A percentile compares a stretch with the other conserved stretches of the same genome.
phyloP scores from a whole-genome alignment of 1,140 invertebrate genomes.

The Penaeus indicus region DNA sequence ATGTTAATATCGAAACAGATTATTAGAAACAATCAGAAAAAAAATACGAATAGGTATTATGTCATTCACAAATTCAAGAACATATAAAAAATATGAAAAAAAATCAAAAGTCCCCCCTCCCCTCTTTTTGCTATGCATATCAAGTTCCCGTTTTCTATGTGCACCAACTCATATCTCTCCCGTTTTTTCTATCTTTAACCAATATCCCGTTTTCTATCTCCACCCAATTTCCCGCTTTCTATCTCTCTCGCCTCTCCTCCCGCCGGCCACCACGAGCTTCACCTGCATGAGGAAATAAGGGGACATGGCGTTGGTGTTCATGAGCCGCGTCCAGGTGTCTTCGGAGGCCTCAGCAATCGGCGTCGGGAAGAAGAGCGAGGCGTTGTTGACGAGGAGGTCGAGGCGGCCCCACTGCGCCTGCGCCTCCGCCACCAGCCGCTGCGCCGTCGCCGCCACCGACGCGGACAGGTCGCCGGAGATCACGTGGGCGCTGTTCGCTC shows the following conservation, averaged over 20 bases:
- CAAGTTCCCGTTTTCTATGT: too few species aligned
- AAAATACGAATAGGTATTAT: too few species aligned
- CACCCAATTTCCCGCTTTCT: too few species aligned
- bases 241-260: too few species aligned
- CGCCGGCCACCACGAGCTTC: neutral
- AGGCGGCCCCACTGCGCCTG: neutral
- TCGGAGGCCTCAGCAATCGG: neutral
- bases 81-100: too few species aligned
- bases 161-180: too few species aligned
- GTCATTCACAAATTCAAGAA: too few species aligned
- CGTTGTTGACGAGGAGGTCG: constrained; percentile 35
- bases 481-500: neutral
- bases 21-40: neutral
- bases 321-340: neutral
- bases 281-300: constrained; percentile 30
- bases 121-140: too few species aligned
- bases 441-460: neutral
- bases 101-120: too few species aligned
- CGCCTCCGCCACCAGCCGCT: constrained; percentile 4
- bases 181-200: too few species aligned
- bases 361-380: constrained; percentile 9
- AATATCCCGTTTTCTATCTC: too few species aligned
- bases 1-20: too few species aligned
- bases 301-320: constrained; percentile 4
- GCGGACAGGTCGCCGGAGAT: neutral